phyloP scores from a whole-genome alignment of 2,888 invertebrate species.

The Branchellion lobata region DNA sequence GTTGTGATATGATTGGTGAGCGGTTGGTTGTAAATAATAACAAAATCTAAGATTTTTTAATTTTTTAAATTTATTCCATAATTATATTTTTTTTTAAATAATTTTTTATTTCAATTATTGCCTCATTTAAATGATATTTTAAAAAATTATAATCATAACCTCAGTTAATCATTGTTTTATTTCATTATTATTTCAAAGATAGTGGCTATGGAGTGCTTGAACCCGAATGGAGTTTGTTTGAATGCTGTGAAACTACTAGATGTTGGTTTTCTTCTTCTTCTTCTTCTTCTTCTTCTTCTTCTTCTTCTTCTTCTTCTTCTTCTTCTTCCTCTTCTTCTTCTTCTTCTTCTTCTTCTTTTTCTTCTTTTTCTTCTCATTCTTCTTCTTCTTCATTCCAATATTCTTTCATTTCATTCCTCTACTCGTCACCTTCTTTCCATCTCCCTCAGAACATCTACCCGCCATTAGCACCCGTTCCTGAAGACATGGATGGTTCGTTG shows the following conservation, averaged over 20 bases:
- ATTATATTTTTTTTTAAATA: not conserved
- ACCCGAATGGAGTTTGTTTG: conserved; percentile 72
- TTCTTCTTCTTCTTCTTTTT: not conserved
- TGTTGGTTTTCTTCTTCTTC: conserved; percentile 53
- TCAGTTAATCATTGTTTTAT: not conserved
- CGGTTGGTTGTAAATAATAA: too few species aligned
- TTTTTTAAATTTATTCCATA: not conserved
- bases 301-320: not conserved
- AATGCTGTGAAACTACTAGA: conserved; percentile 70
- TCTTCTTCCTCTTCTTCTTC: not conserved
- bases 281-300: not conserved
- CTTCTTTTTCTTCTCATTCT: not conserved
- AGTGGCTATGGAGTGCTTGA: conserved; percentile 74
- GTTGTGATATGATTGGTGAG: too few species aligned
- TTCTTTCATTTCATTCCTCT: not conserved
- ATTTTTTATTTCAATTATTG: too few species aligned
- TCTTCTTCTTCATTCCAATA: not conserved
- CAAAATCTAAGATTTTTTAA: too few species aligned
- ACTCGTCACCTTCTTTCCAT: not conserved
- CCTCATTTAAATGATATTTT: too few species aligned
- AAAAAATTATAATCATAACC: too few species aligned
- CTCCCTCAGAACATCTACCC: not conserved
- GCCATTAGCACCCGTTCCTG: not conserved
- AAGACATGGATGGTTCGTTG: not conserved
- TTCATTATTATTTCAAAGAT: conserved; percentile 61